Percentiles rank a stretch among this genome's conserved stretches.
These are phyloP conservation scores for Palythoa heliodiscus DNA, from an alignment of 92 coral and sea anemone genomes.

Conservation along the genomic window DNA sequence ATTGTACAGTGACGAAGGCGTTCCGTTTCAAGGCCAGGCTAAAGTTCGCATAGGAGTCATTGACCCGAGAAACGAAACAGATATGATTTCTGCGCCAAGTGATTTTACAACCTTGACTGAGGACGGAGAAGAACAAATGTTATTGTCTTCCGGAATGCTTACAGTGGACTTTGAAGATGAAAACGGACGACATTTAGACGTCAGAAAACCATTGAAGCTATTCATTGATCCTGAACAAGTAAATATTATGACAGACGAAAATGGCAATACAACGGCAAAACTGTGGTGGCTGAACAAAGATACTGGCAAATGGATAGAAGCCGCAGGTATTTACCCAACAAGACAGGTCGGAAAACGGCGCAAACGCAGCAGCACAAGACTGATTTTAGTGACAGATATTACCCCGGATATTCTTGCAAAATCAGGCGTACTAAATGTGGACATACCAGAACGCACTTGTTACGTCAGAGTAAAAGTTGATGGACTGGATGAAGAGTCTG, in stretches of 20 bases:
- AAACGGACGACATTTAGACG: constrained; percentile 42
- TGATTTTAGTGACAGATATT: background rate
- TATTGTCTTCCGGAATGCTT: constrained; percentile 50
- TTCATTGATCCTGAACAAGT: constrained; percentile 47
- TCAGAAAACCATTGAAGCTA: constrained; percentile 32
- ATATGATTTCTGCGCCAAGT: constrained; percentile 51
- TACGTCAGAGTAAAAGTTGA: constrained; percentile 3
- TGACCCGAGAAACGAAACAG: constrained; percentile 57
- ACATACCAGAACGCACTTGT: background rate
- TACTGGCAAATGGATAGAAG: constrained; percentile 57
- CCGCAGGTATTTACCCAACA: background rate
- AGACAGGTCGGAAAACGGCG: background rate
- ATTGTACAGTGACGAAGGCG: constrained; percentile 42
- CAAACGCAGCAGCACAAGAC: background rate
- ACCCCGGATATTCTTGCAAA: background rate
- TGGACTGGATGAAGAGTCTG: background rate
- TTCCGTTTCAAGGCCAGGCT: constrained; percentile 48
- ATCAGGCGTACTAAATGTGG: background rate
- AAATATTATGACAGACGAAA: constrained; percentile 5
- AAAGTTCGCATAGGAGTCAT: constrained; percentile 34
- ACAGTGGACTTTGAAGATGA: constrained; percentile 44
- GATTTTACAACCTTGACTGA: constrained; percentile 58
- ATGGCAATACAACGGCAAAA: constrained; percentile 16
- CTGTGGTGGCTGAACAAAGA: constrained; percentile 61
- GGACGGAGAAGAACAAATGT: constrained; percentile 57